Evolutionary conservation across 1,140 invertebrate species (phyloP).

Genomic region (Panagrolaimus sp.): DNA sequence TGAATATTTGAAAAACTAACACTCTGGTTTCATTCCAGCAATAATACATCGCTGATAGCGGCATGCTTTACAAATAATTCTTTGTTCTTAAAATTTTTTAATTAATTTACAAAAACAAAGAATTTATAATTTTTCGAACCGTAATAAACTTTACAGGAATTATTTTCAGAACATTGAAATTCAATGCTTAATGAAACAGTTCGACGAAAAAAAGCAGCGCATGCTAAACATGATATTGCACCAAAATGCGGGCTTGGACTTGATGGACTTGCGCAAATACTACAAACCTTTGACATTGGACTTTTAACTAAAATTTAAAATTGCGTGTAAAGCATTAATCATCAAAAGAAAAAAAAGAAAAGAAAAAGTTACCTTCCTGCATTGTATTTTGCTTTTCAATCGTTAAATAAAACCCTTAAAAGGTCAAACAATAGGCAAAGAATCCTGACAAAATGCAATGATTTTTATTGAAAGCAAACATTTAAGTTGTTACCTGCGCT

Average conservation of each 20-base stretch:
- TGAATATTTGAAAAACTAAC: not conserved
- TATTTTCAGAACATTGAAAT: slow-evolving; percentile 7
- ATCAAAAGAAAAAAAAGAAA: too few relatives aligned
- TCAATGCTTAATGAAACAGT: not conserved
- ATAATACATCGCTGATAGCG: not conserved
- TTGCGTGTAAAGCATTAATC: too few relatives aligned
- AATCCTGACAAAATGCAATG: too few relatives aligned
- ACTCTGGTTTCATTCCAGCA: not conserved
- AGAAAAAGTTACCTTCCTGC: too few relatives aligned
- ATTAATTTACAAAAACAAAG: not conserved
- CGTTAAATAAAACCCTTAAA: too few relatives aligned
- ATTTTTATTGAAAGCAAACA: too few relatives aligned
- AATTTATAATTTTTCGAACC: not conserved
- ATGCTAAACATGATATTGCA: slow-evolving; percentile 1
- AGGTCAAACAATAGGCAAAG: too few relatives aligned
- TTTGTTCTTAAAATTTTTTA: not conserved
- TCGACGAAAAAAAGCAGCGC: slow-evolving; percentile 5
- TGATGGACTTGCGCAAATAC: not conserved
- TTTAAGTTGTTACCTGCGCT: too few relatives aligned
- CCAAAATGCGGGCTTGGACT: not conserved
- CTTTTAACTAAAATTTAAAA: too few relatives aligned
- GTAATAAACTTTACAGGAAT: not conserved
- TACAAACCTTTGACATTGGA: not conserved
- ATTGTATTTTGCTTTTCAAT: too few relatives aligned
- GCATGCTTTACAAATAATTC: slow-evolving; percentile 7